These are phyloP conservation scores for Marronus borbonicus DNA, from an alignment of 2,888 invertebrate genomes.

Conservation along the genomic window DNA sequence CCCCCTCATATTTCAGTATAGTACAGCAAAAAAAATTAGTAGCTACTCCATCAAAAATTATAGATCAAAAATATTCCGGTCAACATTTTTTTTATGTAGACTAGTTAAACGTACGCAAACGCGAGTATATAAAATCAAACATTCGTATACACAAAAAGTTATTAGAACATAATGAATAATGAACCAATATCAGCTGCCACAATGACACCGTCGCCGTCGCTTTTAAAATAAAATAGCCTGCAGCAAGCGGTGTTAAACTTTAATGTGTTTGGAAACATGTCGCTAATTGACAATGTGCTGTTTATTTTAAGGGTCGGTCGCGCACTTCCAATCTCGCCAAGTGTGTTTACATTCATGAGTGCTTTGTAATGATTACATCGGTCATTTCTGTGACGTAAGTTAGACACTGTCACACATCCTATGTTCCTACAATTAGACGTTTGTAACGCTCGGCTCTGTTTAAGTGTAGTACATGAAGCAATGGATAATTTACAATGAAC, in stretches of 20 bases:
- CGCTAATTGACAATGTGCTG: conserved; percentile 68
- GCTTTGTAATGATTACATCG: conserved; percentile 63
- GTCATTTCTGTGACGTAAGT: conserved; percentile 54
- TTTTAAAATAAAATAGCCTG: conserved; percentile 46
- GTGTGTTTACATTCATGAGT: conserved; percentile 68
- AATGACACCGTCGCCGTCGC: conserved; percentile 41
- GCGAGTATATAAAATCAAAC: not conserved
- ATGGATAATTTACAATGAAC: no score
- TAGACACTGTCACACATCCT: not conserved
- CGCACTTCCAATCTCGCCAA: conserved; percentile 69
- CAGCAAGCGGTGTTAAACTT: conserved; percentile 48
- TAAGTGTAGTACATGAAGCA: no score
- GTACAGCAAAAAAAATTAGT: no score
- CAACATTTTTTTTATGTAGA: not conserved
- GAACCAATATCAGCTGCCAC: conserved; percentile 33
- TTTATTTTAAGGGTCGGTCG: conserved; percentile 69
- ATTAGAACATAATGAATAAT: conserved; percentile 38
- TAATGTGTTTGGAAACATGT: conserved; percentile 54
- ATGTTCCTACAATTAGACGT: not conserved
- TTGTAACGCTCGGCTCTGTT: not conserved
- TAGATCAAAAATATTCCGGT: no score
- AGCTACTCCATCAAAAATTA: no score
- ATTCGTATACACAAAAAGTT: conserved; percentile 15
- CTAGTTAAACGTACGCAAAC: not conserved
- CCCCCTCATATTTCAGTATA: no score